A percentile compares a stretch with the other conserved stretches of the same genome.
phyloP scores from a whole-genome alignment of 1,140 invertebrate species.

The Bombus superbus region DNA sequence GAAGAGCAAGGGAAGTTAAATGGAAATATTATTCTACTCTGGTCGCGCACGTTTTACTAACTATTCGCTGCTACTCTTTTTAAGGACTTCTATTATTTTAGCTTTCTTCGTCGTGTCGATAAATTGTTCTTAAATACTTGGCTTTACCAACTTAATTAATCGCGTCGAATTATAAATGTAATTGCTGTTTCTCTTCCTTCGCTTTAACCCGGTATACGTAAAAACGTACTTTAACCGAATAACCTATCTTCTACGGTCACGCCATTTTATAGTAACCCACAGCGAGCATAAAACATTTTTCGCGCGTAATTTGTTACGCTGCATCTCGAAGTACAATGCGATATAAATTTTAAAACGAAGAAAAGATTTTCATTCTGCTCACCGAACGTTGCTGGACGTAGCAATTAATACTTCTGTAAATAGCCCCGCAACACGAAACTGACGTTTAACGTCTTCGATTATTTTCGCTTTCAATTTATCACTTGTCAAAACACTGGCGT shows the following conservation, averaged over 20 bases:
- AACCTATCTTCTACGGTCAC: not conserved
- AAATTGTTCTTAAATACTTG: constrained; percentile 10
- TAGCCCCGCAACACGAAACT: not conserved
- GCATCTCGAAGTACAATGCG: too few species aligned
- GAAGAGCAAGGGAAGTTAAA: constrained; percentile 35
- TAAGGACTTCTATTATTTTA: not conserved
- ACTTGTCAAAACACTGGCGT: not conserved
- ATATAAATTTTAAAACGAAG: not conserved
- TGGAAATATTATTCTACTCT: constrained; percentile 49
- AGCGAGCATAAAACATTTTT: not conserved
- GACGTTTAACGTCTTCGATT: not conserved
- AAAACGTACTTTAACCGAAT: not conserved
- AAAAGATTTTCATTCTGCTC: not conserved
- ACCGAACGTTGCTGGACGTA: not conserved
- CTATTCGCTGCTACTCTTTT: not conserved
- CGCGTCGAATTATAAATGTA: not conserved
- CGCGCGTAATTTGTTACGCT: too few species aligned
- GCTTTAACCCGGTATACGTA: not conserved
- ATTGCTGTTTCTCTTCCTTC: not conserved
- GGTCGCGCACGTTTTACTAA: not conserved
- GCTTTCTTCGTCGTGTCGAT: not conserved
- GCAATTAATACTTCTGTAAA: not conserved
- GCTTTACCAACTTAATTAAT: not conserved
- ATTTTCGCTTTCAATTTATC: not conserved
- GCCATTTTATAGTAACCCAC: not conserved